A percentile compares a stretch with the other conserved stretches of the same genome.
Conservation (phyloP, 2,888 invertebrate genomes). For the Drosophila mayaguana region DNA sequence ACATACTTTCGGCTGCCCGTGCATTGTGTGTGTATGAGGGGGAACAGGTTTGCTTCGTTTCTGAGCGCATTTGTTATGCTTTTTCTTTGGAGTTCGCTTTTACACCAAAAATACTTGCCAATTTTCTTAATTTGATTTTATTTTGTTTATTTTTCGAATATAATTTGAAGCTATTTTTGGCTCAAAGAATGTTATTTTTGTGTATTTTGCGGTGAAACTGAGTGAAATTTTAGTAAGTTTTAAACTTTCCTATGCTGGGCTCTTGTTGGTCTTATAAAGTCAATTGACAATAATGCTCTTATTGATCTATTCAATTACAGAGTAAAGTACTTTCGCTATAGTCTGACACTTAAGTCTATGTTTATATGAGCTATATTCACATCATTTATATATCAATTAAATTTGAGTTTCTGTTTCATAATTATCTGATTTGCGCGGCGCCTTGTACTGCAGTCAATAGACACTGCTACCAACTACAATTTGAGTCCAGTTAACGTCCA, state of each 20-base stretch:
- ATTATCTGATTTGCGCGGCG: too few relatives aligned
- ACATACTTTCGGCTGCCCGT: constrained; percentile 18
- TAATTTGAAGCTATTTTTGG: constrained; percentile 31
- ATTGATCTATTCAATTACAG: neutral
- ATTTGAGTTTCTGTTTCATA: neutral
- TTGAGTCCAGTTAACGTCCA: constrained; percentile 4
- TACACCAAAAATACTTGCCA: constrained; percentile 51
- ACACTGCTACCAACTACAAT: neutral
- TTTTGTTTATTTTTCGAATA: constrained; percentile 4
- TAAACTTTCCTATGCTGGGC: constrained; percentile 12
- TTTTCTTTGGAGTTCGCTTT: constrained; percentile 48
- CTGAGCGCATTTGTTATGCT: constrained; percentile 71
- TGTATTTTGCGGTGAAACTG: constrained; percentile 24
- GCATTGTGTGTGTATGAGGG: constrained; percentile 3
- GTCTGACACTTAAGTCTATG: neutral
- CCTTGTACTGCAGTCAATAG: neutral
- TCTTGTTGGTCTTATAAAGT: constrained; percentile 20
- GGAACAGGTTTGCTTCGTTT: constrained; percentile 59
- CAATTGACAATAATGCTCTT: constrained; percentile 1
- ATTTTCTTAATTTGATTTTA: constrained; percentile 55
- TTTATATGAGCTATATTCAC: neutral
- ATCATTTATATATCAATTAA: constrained; percentile 5
- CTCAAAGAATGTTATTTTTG: constrained; percentile 21
- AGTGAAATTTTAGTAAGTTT: constrained; percentile 44
- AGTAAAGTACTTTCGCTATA: constrained; percentile 16